These are phyloP conservation scores for Drosophila persimilis DNA, from an alignment of 1,140 invertebrate genomes.

Conservation along the genomic window DNA sequence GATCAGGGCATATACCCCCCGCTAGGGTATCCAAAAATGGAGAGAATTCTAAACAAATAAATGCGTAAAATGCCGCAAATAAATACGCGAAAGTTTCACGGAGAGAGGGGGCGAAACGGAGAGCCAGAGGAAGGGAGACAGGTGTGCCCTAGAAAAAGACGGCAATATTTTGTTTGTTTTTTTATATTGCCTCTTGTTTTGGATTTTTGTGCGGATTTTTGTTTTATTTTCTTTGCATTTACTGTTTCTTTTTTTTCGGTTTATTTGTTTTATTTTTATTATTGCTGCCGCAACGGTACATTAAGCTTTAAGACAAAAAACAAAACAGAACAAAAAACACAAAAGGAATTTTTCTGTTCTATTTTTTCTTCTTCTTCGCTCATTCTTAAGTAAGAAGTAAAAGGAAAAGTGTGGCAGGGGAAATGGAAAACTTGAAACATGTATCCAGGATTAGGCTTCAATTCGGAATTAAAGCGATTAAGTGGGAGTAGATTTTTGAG, in stretches of 20 bases:
- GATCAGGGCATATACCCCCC: background rate
- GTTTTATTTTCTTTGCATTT: conserved; percentile 33
- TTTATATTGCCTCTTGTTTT: conserved; percentile 44
- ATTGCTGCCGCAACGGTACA: conserved; percentile 76
- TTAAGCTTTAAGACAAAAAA: conserved; percentile 73
- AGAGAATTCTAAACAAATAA: conserved; percentile 76
- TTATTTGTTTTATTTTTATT: conserved; percentile 55
- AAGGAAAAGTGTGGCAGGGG: conserved; percentile 29
- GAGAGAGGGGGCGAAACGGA: background rate
- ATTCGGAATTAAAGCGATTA: conserved; percentile 38
- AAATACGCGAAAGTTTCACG: conserved; percentile 65
- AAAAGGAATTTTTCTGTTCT: conserved; percentile 29
- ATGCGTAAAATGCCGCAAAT: conserved; percentile 82
- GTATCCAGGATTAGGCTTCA: conserved; percentile 30
- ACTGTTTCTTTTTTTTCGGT: background rate
- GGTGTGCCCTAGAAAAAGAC: conserved; percentile 19
- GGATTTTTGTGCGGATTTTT: conserved; percentile 1
- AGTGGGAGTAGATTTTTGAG: background rate
- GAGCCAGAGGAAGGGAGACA: conserved; percentile 1
- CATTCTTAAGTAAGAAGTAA: conserved; percentile 52
- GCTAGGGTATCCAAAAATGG: conserved; percentile 34
- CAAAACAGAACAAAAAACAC: conserved; percentile 31
- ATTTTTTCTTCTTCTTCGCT: background rate
- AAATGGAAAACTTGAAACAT: conserved; percentile 18
- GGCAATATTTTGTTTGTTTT: conserved; percentile 64